Base-by-base conservation (phyloP, 2,888 invertebrate genomes). In the Tenthredo amoena region DNA sequence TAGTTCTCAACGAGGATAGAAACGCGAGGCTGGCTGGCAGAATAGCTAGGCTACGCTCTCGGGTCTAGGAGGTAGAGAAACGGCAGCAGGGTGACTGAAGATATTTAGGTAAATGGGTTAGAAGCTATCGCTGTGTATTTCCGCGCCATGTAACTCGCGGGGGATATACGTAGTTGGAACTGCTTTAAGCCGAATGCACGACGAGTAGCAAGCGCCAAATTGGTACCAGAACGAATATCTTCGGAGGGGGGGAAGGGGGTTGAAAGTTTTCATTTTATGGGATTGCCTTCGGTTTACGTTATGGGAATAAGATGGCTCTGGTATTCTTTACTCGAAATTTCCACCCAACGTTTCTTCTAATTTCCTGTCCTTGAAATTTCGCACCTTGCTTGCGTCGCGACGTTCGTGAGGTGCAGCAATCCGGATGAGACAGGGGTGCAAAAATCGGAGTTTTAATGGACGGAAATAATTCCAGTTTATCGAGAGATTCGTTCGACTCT, bases 61-160 rank as follows among this genome's bases (percentile, higher is more conserved):
- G 74, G 55, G 55, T 77, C 77, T 77, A 77, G 34, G 50, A 77
- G 50, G 55, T 31, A 77, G 81, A 37, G 82, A 43, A 55, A 47
- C 40, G 82, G 65, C 68, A 65, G 82, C 82, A 83, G 68, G 68
- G 82, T 83, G 82, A 83, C 82, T 83, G 86, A 86, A 87, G 76
- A 87, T 87, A 91, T 91, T 89, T 91, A 88, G 91, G 90, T 91
- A 92, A 93, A 92, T 92, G 92, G 92, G 92, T 92, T 91, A 92
- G 92, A 92, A 93, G 91, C 90, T 88, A 92, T 91, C 88, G 87
- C 82, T 87, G 85, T 85, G 86, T 86, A 86, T 90, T 93, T 93
- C 92, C 92, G 87, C 90, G 88, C 90, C 90, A 92, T 92, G 89
- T 91, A 93, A 90, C 90, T 89, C 81, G 50, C 82, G 82, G 82